Evolutionary conservation across 2,797 vertebrate genomes (phyloP).

Genomic region (Jordanella pulchra): DNA sequence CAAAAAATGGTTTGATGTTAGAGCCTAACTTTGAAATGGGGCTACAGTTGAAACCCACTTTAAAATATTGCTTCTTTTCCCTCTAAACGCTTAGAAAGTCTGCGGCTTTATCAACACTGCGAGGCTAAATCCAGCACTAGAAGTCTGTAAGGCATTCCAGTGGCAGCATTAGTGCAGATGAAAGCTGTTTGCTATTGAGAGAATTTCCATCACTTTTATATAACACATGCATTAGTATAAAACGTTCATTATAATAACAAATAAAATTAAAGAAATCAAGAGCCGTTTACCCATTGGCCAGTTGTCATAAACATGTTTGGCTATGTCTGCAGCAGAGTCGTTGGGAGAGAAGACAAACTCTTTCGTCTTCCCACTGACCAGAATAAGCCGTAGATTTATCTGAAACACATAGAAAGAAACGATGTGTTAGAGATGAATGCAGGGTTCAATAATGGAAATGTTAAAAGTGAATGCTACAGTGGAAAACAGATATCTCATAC

Average conservation of each 20-base stretch:
- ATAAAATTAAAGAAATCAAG: not conserved
- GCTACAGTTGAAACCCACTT: not conserved
- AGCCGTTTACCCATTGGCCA: conserved; percentile 95
- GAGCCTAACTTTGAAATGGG: not conserved
- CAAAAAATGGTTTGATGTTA: not conserved
- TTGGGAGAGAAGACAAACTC: conserved; percentile 97
- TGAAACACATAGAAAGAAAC: conserved; percentile 67
- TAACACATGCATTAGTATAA: not conserved
- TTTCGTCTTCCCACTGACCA: conserved; percentile 98
- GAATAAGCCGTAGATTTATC: conserved; percentile 97
- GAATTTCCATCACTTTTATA: not conserved
- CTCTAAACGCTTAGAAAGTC: not conserved
- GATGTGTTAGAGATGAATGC: not conserved
- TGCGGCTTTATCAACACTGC: not conserved
- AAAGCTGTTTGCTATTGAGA: not conserved
- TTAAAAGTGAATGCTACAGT: conserved; percentile 1
- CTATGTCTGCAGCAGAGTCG: conserved; percentile 95
- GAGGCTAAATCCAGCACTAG: not conserved
- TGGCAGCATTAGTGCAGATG: not conserved
- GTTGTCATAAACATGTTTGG: conserved; percentile 97
- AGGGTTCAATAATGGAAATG: not conserved
- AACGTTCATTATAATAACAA: not conserved
- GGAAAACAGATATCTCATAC: conserved; percentile 2
- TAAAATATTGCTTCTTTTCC: not conserved
- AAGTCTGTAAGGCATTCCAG: not conserved